phyloP scores from a whole-genome alignment of 2,797 vertebrate genomes.

The Psittacula derbiana region DNA sequence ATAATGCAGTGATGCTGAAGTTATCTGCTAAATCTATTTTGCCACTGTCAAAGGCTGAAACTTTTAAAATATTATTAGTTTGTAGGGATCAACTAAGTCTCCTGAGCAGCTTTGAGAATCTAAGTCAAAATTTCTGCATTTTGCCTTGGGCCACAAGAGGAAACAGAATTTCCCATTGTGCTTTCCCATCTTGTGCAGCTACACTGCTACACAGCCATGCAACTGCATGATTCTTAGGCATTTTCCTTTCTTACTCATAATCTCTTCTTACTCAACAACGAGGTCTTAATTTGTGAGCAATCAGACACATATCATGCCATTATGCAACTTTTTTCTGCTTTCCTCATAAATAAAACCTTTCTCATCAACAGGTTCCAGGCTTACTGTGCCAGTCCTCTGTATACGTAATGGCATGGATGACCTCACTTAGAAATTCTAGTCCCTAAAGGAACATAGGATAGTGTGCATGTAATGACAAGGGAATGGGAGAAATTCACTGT shows the following conservation, averaged over 20 bases:
- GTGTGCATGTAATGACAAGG: slow-evolving; percentile 45
- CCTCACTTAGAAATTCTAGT: slow-evolving; percentile 43
- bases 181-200: background rate
- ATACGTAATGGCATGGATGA: background rate
- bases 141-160: background rate
- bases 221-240: background rate
- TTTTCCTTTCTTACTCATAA: background rate
- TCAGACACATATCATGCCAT: background rate
- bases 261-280: background rate
- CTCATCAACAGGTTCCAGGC: background rate
- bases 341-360: background rate
- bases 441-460: slow-evolving; percentile 8
- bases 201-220: background rate
- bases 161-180: background rate
- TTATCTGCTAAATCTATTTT: background rate
- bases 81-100: background rate
- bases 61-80: background rate
- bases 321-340: background rate
- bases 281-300: background rate
- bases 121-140: background rate
- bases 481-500: slow-evolving; percentile 60
- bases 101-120: background rate
- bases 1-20: background rate
- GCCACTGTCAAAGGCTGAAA: background rate
- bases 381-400: background rate